phyloP scores from a whole-genome alignment of 2,797 vertebrate species.

The Scyliorhinus canicula region DNA sequence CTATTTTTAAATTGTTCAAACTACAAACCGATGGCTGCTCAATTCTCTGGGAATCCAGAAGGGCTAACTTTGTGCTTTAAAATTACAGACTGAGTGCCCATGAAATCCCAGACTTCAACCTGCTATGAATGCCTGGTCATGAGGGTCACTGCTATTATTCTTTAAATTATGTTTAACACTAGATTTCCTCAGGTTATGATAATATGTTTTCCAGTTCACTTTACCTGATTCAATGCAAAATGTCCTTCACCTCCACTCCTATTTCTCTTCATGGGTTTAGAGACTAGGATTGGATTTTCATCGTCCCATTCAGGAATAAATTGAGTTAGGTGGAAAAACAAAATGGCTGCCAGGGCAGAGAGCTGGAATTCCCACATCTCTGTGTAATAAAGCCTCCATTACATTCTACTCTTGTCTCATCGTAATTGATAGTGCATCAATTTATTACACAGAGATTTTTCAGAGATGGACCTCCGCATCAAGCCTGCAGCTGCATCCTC shows the following conservation, averaged over 20 bases:
- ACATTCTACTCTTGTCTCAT: too few species aligned
- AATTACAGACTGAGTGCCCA: neutral
- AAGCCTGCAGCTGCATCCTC: too few species aligned
- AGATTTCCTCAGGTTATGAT: neutral
- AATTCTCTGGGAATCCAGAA: neutral
- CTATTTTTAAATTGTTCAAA: neutral
- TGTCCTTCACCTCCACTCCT: neutral
- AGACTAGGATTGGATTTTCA: neutral
- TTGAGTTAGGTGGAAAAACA: neutral
- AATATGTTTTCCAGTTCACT: neutral
- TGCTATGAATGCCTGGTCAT: neutral
- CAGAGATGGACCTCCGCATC: too few species aligned
- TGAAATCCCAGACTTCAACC: neutral
- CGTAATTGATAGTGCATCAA: too few species aligned
- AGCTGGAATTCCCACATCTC: neutral
- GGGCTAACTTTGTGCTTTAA: neutral
- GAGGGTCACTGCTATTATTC: neutral
- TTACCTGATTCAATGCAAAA: neutral
- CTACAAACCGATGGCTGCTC: neutral
- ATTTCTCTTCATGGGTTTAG: neutral
- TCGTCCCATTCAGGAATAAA: neutral
- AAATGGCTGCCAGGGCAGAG: neutral
- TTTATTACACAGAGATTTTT: too few species aligned
- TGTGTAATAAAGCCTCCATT: too few species aligned
- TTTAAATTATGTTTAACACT: neutral